These are phyloP conservation scores for Tetragnatha montana DNA, from an alignment of 2,888 invertebrate species.

Conservation along the genomic window DNA sequence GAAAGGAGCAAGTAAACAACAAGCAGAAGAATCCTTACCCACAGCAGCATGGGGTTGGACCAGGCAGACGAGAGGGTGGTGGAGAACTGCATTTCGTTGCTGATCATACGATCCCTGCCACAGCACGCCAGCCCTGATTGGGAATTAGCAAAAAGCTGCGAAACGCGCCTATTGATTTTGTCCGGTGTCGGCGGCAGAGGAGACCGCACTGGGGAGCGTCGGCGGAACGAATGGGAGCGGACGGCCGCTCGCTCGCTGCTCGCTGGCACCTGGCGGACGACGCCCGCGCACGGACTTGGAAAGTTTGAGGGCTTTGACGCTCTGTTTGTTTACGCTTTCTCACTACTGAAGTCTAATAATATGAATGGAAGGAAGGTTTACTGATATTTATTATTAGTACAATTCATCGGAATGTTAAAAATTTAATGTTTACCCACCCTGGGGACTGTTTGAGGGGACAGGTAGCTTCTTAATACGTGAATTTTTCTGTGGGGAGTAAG, in stretches of 20 bases:
- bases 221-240: conserved; percentile 60
- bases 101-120: conserved; percentile 60
- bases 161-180: conserved; percentile 3
- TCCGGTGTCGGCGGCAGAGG: neutral
- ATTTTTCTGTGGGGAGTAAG: too few species aligned
- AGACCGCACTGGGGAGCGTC: conserved; percentile 51
- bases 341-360: neutral
- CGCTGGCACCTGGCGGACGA: conserved; percentile 43
- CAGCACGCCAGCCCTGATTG: conserved; percentile 57
- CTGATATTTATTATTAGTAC: too few species aligned
- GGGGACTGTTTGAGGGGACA: too few species aligned
- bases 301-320: conserved; percentile 23
- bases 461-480: too few species aligned
- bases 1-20: conserved; percentile 3
- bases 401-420: too few species aligned
- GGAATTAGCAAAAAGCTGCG: conserved; percentile 10
- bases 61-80: conserved; percentile 67
- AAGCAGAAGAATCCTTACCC: conserved; percentile 53
- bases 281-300: conserved; percentile 8
- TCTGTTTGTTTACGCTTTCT: conserved; percentile 38
- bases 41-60: conserved; percentile 69
- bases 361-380: too few species aligned
- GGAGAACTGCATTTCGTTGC: conserved; percentile 70
- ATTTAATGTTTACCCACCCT: too few species aligned
- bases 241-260: neutral